Evolutionary conservation across 1,140 invertebrate species (phyloP).

Genomic region (Thrips palmi): DNA sequence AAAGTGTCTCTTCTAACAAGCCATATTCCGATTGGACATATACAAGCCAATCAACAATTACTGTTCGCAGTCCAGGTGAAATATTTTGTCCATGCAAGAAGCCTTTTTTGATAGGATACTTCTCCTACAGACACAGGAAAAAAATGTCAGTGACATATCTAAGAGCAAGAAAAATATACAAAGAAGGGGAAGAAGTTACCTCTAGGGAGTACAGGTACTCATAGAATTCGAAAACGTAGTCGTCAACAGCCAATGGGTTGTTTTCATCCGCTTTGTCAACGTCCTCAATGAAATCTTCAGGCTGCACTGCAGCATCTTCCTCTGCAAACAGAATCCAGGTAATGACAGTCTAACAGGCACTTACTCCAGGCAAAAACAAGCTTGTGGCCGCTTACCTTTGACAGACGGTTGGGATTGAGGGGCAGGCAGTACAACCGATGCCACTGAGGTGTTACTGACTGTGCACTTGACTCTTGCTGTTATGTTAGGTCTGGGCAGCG

Average conservation of each 20-base stretch:
- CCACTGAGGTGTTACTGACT: no score
- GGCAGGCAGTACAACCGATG: no score
- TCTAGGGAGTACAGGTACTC: constrained; percentile 55
- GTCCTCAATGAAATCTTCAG: no score
- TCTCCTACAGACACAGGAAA: constrained; percentile 20
- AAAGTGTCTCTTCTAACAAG: constrained; percentile 77
- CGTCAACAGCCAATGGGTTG: constrained; percentile 57
- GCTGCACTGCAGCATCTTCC: no score
- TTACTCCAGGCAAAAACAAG: no score
- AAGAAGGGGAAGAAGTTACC: constrained; percentile 17
- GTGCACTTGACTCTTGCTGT: no score
- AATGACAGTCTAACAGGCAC: no score
- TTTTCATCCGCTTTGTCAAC: constrained; percentile 57
- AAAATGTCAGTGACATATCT: not conserved
- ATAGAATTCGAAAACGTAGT: constrained; percentile 76
- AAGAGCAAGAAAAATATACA: constrained; percentile 8
- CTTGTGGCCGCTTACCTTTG: no score
- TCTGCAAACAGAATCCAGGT: no score
- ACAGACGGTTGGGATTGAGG: no score
- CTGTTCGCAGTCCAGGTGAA: constrained; percentile 66
- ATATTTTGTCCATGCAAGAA: constrained; percentile 46
- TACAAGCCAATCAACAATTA: constrained; percentile 85
- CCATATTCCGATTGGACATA: constrained; percentile 82
- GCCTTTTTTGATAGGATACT: constrained; percentile 36
- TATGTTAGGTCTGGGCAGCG: no score